Evolutionary conservation across 2,888 invertebrate species (phyloP), one percentile per base, ranked within the genome.

Genomic region (Caenorhabditis wallacei): DNA sequence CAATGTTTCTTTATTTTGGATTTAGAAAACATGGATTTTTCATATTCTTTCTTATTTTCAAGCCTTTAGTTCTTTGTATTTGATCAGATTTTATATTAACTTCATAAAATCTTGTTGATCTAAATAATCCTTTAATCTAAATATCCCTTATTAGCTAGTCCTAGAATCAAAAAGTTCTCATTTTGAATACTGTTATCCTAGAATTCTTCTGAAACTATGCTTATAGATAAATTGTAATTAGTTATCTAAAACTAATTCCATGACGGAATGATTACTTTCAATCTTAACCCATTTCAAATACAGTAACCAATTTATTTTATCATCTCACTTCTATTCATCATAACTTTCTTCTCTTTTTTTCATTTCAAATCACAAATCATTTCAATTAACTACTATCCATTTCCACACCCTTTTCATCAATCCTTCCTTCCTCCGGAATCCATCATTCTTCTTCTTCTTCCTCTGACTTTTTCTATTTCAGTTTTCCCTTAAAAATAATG

Each of bases 401-500:
- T 56, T 68, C 30, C 40, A 68, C 68, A 57, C 69, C 69, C 64
- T 40, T 46, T 20, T 40, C 20, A 18, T 59, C 18, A 30, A 8
- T 37, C 46, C 51, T 40, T 51, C 35, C 40, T 37, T 64, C 16
- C 16, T 63, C 56, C 43, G 26, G 37, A 75, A 68, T 79, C 71
- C 79, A 79, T 79, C 71, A 70, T 70, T 61, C 48, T 26, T 56
- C 37, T 22, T 10, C 61, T 10, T 37, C 53, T 59, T 11, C 13
- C 40, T 40, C 16, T 40, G 10, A 40, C 40, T 70, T 64, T 56
- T 46, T 59, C 71, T 37, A 46, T 74, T 74, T 64, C 63, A 72
- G 51, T 54, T 68, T 48, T 56, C 54, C 66, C 13, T 24, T n/a
- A 64, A 64, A 71, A 66, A 71, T 80, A 80, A 80, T 71, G 79